A percentile compares a stretch with the other conserved stretches of the same genome.
phyloP scores from a whole-genome alignment of 2,113 vertebrate species.

The Pelusios castaneus region DNA sequence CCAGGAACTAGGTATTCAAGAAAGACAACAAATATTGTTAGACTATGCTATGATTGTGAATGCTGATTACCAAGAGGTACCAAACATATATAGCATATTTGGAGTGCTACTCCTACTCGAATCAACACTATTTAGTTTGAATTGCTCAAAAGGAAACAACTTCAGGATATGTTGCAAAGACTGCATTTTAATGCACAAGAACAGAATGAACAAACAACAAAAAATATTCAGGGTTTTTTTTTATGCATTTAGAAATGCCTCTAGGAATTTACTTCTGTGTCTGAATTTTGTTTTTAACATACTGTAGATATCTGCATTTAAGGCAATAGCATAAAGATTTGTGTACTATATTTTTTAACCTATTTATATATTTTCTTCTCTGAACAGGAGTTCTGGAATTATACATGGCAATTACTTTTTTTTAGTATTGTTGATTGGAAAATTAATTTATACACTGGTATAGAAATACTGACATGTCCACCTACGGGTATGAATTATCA shows the following conservation, averaged over 20 bases:
- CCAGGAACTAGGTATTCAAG: background rate
- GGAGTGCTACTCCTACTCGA: background rate
- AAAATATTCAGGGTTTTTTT: background rate
- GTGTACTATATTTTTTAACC: background rate
- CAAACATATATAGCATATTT: background rate
- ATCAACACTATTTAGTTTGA: background rate
- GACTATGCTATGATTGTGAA: background rate
- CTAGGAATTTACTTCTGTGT: constrained; percentile 33
- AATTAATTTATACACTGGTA: background rate
- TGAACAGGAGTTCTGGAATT: background rate
- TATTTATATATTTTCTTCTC: background rate
- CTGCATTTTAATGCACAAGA: background rate
- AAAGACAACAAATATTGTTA: background rate
- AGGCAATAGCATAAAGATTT: constrained; percentile 21
- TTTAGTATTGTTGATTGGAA: constrained; percentile 13
- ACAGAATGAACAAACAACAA: constrained; percentile 31
- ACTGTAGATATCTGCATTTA: constrained; percentile 13
- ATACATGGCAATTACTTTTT: background rate
- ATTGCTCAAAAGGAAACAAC: constrained; percentile 5
- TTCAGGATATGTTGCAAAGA: background rate
- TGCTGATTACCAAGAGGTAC: rapidly evolving
- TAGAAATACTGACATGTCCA: background rate
- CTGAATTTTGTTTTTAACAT: constrained; percentile 26
- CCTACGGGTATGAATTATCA: background rate
- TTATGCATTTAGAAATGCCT: constrained; percentile 44